Evolutionary conservation across 1,140 invertebrate species (phyloP).

Genomic region (Drosophila grimshawi): DNA sequence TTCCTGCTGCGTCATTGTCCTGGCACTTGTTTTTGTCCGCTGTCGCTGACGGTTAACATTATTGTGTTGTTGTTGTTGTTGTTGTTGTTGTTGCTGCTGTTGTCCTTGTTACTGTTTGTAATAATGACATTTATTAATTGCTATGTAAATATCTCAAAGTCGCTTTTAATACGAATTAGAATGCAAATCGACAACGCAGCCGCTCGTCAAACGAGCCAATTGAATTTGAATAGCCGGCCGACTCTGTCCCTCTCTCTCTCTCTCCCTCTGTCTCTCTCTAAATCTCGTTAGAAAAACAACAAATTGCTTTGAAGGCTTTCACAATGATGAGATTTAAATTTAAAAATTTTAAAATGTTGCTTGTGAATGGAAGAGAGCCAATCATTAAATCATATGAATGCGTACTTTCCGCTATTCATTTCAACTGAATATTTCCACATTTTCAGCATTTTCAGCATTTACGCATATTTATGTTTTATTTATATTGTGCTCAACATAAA

Average conservation of each 20-base stretch:
- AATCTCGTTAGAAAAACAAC: slow-evolving; percentile 2
- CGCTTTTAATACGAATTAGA: slow-evolving; percentile 55
- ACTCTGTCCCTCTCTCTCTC: not conserved
- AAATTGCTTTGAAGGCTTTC: slow-evolving; percentile 1
- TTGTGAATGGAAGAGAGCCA: not conserved
- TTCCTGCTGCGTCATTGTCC: slow-evolving; percentile 27
- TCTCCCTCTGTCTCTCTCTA: slow-evolving; percentile 6
- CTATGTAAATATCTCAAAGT: slow-evolving; percentile 65
- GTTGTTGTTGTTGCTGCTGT: slow-evolving; percentile 22
- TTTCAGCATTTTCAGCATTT: slow-evolving; percentile 3
- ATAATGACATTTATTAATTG: slow-evolving; percentile 72
- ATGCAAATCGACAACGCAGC: slow-evolving; percentile 28
- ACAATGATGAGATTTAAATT: slow-evolving; percentile 28
- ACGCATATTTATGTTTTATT: slow-evolving; percentile 30
- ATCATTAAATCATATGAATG: slow-evolving; percentile 22
- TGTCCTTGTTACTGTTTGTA: slow-evolving; percentile 44
- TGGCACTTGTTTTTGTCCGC: slow-evolving; percentile 3
- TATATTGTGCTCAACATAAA: slow-evolving; percentile 5
- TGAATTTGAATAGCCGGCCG: slow-evolving; percentile 20
- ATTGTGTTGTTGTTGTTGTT: slow-evolving; percentile 1
- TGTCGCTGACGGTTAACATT: not conserved
- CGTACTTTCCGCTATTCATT: slow-evolving; percentile 7
- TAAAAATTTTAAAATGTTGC: slow-evolving; percentile 25
- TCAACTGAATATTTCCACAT: slow-evolving; percentile 3
- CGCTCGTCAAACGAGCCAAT: slow-evolving; percentile 47